Percentiles rank a stretch among this genome's conserved stretches.
Conservation (phyloP, 2,888 invertebrate genomes). For the Lottia scabra region DNA sequence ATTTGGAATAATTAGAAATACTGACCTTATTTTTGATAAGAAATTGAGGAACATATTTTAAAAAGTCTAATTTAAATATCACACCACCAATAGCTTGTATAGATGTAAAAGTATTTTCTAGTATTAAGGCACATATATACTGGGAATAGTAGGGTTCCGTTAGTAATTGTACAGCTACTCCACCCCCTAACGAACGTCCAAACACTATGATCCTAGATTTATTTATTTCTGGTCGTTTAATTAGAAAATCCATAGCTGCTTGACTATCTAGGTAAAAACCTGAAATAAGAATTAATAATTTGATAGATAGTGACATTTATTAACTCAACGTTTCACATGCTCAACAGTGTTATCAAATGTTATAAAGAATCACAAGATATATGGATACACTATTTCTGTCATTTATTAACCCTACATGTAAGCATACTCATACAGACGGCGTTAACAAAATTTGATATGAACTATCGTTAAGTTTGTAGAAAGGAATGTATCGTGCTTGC, state of each 20-base stretch:
- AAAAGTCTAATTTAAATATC: conserved; percentile 79
- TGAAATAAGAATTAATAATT: conserved; percentile 32
- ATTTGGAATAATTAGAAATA: background rate
- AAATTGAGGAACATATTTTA: conserved; percentile 83
- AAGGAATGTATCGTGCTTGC: too few species aligned
- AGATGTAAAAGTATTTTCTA: conserved; percentile 96
- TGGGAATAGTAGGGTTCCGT: conserved; percentile 81
- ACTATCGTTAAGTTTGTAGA: too few species aligned
- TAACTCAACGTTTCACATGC: too few species aligned
- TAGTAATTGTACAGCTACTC: conserved; percentile 89
- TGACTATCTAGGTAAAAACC: conserved; percentile 88
- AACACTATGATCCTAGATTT: conserved; percentile 87
- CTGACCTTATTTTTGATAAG: conserved; percentile 92
- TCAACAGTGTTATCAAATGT: too few species aligned
- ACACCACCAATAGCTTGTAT: conserved; percentile 92
- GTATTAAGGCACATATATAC: conserved; percentile 86
- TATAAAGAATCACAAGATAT: too few species aligned
- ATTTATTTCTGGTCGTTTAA: conserved; percentile 85
- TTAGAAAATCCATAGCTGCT: conserved; percentile 86
- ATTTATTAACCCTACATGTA: too few species aligned
- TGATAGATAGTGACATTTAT: background rate
- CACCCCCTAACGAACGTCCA: conserved; percentile 90
- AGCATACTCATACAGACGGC: too few species aligned
- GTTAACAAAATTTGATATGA: too few species aligned
- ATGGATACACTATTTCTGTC: too few species aligned